Evolutionary conservation across 2,888 invertebrate genomes (phyloP), one percentile per base, ranked within the genome.

Genomic region (Tiliacea aurago): DNA sequence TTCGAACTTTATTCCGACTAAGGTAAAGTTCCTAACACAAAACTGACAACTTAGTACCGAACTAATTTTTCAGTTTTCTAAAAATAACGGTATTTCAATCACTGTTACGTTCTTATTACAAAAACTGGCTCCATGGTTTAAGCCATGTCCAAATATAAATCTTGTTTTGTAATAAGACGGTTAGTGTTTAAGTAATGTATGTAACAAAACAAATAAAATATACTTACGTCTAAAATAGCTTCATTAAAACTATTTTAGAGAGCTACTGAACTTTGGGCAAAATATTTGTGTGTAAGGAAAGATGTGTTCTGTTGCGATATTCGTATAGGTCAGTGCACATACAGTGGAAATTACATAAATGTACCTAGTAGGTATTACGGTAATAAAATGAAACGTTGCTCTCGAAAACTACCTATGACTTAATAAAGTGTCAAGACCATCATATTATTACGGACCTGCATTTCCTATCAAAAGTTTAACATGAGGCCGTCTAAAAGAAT

Each of bases 271-370:
- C 66, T 81, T 77, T 81, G 2, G 67, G 77, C 23, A 82, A 76
- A 76, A 65, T 5, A 53, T 59, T 53, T 53, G 15, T 72, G 15
- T 15, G 55, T 77, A 61, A 77, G 18, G 53, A 49, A 76, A 76
- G 20, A 76, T 65, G 41, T 77, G 45, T 37, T 23, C 49, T 28
- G 11, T 76, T 81, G 82, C 76, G 33, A 76, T 65, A 82, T 66
- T 82, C 7, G 20, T 37, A 66, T 55, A 77, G 76, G 53, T 77
- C 76, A 77, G 67, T 55, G 53, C 67, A 55, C 68, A 77, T 18
- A 53, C 37, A 37, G 67, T 53, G 20, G 28, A 33, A 53, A 76
- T 76, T 81, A 65, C 77, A 65, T 76, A 37, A 76, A 66, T 62
- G 15, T 33, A 56, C 28, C 18, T 28, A 28, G 33, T 56, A 9